Evolutionary conservation across 2,797 vertebrate genomes (phyloP), one percentile per base, ranked within the genome.

Genomic region (Rhincodon typus): DNA sequence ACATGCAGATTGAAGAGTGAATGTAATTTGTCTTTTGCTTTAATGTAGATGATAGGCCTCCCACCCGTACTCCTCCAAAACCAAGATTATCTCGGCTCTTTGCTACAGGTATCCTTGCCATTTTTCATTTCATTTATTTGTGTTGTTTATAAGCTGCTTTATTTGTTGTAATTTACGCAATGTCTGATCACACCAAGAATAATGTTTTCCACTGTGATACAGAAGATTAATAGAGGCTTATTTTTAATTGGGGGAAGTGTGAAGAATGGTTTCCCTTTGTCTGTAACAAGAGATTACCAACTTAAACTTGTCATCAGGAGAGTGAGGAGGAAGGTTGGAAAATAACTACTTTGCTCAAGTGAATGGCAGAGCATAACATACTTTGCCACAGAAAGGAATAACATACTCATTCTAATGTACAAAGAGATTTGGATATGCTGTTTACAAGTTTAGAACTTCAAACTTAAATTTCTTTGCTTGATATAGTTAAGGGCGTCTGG

Each of bases 21-120:
- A 46, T 77, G 27, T 25, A 50, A 72, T 50, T 70, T 72, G 19
- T 53, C 5, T 17, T 95, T 95, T 95, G 42, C 10, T 74, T 74
- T 74, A 50, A 53, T 95, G 13, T 5, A 95, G 94, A 53, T 95
- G 70, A 95, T 13, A 95, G 10, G 94, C 94, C 94, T 53, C 94
- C 94, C 70, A 95, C 17, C 72, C 70, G 6, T 34, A n/a, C 46
- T 74, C 70, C 94, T 50, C 46, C 94, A 30, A 72, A 74, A 53
- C 94, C 94, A 94, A 6, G 13, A 38, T 30, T 8, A 6, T 13
- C 12, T 46, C 25, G 74, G 25, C 23, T 3, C 46, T n/a, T 53
- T 57, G 34, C 25, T 50, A 27, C 25, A 77, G 94, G 94, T 95
- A 95, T 53, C 53, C 94, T 72, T 94, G 42, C 67, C 23, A 38